A percentile compares a stretch with the other conserved stretches of the same genome.
phyloP scores from a whole-genome alignment of 2,113 vertebrate genomes.

The Eolophus roseicapilla region DNA sequence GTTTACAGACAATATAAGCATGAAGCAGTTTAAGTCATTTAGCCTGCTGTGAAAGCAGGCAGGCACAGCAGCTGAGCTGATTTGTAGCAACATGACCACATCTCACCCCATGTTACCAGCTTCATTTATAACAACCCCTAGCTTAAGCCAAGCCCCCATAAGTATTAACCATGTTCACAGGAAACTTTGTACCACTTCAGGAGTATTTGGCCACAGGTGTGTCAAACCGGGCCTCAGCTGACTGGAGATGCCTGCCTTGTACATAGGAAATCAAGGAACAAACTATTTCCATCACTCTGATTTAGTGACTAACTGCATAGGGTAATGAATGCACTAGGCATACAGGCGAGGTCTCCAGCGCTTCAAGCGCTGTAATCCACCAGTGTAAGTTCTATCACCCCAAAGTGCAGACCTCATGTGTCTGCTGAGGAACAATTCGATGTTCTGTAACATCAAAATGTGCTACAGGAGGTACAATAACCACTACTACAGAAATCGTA shows the following conservation, averaged over 20 bases:
- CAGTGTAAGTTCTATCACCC: not conserved
- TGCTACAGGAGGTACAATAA: not conserved
- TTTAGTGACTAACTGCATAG: not conserved
- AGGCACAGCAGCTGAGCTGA: not conserved
- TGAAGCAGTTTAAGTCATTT: too few species aligned
- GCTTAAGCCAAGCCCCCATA: not conserved
- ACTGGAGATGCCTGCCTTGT: not conserved
- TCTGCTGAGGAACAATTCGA: not conserved
- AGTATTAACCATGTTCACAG: not conserved
- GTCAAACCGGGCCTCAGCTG: not conserved
- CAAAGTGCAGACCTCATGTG: not conserved
- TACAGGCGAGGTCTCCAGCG: not conserved
- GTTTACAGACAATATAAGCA: not conserved
- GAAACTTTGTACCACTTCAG: not conserved
- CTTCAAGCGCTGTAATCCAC: not conserved
- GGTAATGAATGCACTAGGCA: not conserved
- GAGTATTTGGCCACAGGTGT: not conserved
- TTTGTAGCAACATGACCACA: not conserved
- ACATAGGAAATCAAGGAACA: not conserved
- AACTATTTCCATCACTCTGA: not conserved
- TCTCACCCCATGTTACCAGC: accelerated
- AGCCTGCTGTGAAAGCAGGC: not conserved
- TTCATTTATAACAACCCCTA: not conserved
- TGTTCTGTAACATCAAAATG: accelerated
- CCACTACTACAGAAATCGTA: not conserved